phyloP scores from a whole-genome alignment of 2,113 vertebrate species.

The Chionomys nivalis region DNA sequence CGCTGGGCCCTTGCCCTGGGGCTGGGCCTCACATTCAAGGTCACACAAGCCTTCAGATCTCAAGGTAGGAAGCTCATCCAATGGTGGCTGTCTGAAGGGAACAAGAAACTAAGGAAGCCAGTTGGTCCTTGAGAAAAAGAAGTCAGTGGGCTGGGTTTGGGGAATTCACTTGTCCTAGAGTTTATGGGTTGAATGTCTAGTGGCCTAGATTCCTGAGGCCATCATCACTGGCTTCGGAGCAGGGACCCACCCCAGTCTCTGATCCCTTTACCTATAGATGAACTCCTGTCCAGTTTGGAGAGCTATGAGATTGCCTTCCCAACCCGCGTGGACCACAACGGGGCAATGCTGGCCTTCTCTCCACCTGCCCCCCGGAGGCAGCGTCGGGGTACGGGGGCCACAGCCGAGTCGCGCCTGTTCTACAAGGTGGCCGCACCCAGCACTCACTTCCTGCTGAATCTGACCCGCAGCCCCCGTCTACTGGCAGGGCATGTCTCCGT shows the following conservation, averaged over 20 bases:
- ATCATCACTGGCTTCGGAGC: neutral
- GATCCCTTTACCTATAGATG: conserved; percentile 85
- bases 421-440: conserved; percentile 94
- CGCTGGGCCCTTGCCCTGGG: conserved; percentile 89
- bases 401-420: conserved; percentile 90
- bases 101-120: neutral
- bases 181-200: neutral
- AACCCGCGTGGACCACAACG: conserved; percentile 93
- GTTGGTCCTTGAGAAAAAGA: no score
- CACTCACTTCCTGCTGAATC: conserved; percentile 95
- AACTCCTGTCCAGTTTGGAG: conserved; percentile 94
- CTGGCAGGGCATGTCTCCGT: conserved; percentile 95
- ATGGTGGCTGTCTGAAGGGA: neutral
- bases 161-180: neutral
- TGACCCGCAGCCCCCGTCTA: conserved; percentile 93
- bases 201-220: neutral
- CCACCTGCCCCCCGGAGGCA: conserved; percentile 78
- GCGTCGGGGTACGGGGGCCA: conserved; percentile 85
- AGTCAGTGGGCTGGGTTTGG: neutral
- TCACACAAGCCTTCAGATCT: conserved; percentile 87
- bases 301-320: conserved; percentile 98
- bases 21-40: conserved; percentile 85
- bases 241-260: neutral
- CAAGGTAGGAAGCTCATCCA: conserved; percentile 89
- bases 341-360: conserved; percentile 89